Percentiles rank a stretch among this genome's conserved stretches.
Conservation (phyloP, 1,140 invertebrate species). For the Cecropterus lyciades region DNA sequence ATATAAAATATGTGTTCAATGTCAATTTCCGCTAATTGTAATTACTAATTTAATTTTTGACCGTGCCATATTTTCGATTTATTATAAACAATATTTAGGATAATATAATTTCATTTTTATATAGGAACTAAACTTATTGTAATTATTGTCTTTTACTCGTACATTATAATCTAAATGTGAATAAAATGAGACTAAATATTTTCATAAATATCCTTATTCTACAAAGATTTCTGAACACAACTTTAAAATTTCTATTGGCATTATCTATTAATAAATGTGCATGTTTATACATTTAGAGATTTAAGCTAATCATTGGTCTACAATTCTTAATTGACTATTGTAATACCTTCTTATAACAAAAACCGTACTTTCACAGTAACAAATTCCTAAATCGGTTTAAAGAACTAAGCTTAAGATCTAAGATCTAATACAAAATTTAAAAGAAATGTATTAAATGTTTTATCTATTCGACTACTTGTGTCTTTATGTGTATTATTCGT, state of each 20-base stretch:
- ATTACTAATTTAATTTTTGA: conserved; percentile 28
- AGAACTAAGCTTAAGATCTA: conserved; percentile 20
- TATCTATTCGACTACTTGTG: conserved; percentile 18
- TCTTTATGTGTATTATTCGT: conserved; percentile 38
- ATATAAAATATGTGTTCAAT: conserved; percentile 17
- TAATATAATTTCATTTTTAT: conserved; percentile 9
- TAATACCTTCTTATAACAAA: not conserved
- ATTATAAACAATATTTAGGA: conserved; percentile 17
- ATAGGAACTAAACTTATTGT: conserved; percentile 19
- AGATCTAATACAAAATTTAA: conserved; percentile 23
- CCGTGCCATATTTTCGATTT: conserved; percentile 26
- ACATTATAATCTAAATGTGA: conserved; percentile 31
- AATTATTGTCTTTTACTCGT: conserved; percentile 20
- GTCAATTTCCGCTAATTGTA: conserved; percentile 7
- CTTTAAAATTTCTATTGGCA: conserved; percentile 27
- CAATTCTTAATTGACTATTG: not conserved
- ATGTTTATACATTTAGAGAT: conserved; percentile 23
- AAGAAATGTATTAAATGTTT: conserved; percentile 31
- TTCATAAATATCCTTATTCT: conserved; percentile 33
- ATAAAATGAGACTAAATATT: conserved; percentile 37
- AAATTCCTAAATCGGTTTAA: not conserved
- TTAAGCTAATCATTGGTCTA: not conserved
- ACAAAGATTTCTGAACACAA: conserved; percentile 21
- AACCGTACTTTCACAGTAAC: not conserved
- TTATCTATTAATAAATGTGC: conserved; percentile 9